Evolutionary conservation across 2,113 vertebrate genomes (phyloP), one percentile per base, ranked within the genome.

Genomic region (Myotis brandtii): DNA sequence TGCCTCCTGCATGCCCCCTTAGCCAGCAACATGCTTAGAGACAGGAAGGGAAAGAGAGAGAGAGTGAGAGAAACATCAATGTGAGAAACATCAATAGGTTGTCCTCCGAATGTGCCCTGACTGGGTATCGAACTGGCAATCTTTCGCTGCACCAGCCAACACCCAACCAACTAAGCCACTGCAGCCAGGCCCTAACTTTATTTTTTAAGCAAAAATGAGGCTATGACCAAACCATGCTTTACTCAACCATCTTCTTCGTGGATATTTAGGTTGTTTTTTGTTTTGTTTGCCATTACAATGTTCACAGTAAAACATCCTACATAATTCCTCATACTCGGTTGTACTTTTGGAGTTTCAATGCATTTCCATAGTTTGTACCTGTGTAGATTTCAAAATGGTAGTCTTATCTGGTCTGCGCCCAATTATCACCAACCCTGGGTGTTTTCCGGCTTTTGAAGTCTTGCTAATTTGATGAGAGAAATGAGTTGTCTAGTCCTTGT

Each of bases 381-480:
- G 69, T 8, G 0, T 13, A n/a, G 69, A 46, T 76, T 88, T 93
- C 12, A 21, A 21, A 54, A 5, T 2, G 17, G 34, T 23, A 11
- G 20, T 48, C 18, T 87, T 20, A 0, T 1, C 34, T 14, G 54
- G 17, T 8, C 16, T 2, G 14, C 9, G 13, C 34, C 82, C 90
- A 25, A 0, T 27, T 6, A 0, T 30, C 34, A 7, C 25, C 59
- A 27, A 0, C 2, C 64, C 40, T 3, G 27, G 43, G 18, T 54
- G 20, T 21, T 54, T 8, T 9, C 37, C 3, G 0, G 23, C 82
- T n/a, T 64, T 25, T 18, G 72, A 59, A 48, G 43, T 10, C 23
- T 23, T 21, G 30, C 80, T 59, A 34, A 0, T 14, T n/a, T 18
- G 34, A 30, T n/a, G 3, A 14, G 43, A 21, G 43, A 34, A 56